Base-by-base conservation (phyloP, 2,888 invertebrate species). In the Eretmocerus hayati region DNA sequence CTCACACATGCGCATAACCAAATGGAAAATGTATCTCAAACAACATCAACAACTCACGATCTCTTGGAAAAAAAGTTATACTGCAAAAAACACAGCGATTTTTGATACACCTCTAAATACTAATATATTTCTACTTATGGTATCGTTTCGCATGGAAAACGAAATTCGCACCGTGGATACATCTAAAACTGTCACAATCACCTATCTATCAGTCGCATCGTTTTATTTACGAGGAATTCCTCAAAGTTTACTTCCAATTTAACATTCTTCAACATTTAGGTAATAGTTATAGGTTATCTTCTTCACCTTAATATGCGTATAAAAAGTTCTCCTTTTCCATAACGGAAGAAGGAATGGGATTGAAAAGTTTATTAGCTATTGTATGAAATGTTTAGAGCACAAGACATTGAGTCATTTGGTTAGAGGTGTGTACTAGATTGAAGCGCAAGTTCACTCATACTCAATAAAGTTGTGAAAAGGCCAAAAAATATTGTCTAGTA, bases 391-490 rank as follows among this genome's bases (percentile, higher is more conserved):
- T 47, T 43, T 47, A 45, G 42, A 52, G 46, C 39, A 33, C 47
- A 30, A 40, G 50, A 22, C 31, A n/a, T 45, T 51, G 36, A 20
- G 20, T 38, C 40, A 20, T 3, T 44, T 45, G 42, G 47, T 56
- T 62, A 62, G 63, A 65, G 59, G 63, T 63, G 65, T 64, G 63
- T 66, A 66, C 65, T 66, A 64, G 65, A 66, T 61, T 58, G 57
- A 62, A 62, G 46, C 57, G 58, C 54, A 58, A 56, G 48, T 40
- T 46, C 37, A 50, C 48, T 15, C 36, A 18, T 46, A n/a, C n/a
- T 11, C 8, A 26, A 11, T 26, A 26, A 26, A 26, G 11, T 6
- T 11, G 8, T 45, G 37, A 16, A n/a, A 42, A 26, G 36, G 18
- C 38, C 2, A 38, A 20, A 33, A 20, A 32, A 46, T 33, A 11